Evolutionary conservation across 92 coral and sea anemone genomes (phyloP).

Genomic region (Palythoa grandiflora): DNA sequence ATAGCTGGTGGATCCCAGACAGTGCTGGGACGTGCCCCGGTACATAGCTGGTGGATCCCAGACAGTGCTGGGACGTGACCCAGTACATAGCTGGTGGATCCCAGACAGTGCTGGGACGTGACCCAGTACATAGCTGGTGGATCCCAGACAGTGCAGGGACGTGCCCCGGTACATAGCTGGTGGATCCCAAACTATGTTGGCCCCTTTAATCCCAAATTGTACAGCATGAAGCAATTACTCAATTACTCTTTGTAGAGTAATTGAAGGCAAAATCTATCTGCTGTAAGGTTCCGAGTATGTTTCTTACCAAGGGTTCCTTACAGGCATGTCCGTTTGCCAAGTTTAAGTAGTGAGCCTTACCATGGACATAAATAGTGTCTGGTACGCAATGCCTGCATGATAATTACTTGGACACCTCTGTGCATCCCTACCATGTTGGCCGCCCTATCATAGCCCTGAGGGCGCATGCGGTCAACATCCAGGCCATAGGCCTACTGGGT

Average conservation of each 20-base stretch:
- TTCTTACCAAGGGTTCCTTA: conserved; percentile 48
- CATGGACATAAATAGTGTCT: conserved; percentile 58
- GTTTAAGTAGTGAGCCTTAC: conserved; percentile 64
- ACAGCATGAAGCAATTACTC: too few relatives aligned
- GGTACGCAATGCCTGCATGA: conserved; percentile 62
- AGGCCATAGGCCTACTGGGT: conserved; percentile 60
- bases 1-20: too few relatives aligned
- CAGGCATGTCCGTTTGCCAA: conserved; percentile 68
- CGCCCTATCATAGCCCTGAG: conserved; percentile 68
- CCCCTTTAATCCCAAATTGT: too few relatives aligned
- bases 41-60: too few relatives aligned
- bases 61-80: too few relatives aligned
- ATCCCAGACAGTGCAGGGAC: too few relatives aligned
- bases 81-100: too few relatives aligned
- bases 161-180: too few relatives aligned
- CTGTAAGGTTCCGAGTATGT: conserved; percentile 53
- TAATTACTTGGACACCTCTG: conserved; percentile 70
- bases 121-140: too few relatives aligned
- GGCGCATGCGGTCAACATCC: conserved; percentile 62
- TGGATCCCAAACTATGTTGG: too few relatives aligned
- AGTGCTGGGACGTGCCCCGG: too few relatives aligned
- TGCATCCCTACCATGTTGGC: conserved; percentile 66
- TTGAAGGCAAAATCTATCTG: conserved; percentile 38
- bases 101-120: too few relatives aligned
- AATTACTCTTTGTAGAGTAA: conserved; percentile 57